These are phyloP conservation scores for Vidua chalybeata DNA, from an alignment of 2,113 vertebrate genomes.

Conservation along the genomic window DNA sequence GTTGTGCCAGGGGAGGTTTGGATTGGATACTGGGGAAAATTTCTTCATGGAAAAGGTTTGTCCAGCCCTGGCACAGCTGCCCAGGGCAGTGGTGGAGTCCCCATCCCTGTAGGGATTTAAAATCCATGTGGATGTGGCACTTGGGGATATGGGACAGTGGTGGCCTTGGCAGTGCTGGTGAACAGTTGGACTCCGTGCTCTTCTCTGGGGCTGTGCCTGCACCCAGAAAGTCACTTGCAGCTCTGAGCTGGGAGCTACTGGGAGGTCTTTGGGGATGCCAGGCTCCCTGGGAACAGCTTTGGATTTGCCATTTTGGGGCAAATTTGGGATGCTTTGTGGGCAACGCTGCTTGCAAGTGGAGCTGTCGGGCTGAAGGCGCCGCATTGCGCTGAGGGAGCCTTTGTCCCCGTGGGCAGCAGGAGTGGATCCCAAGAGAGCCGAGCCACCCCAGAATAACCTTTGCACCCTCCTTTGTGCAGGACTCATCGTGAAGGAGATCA, in stretches of 20 bases:
- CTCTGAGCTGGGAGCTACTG: not conserved
- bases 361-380: not conserved
- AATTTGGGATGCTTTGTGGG: not conserved
- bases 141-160: rapidly evolving
- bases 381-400: rapidly evolving
- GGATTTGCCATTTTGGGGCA: not conserved
- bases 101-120: not conserved
- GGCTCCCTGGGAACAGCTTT: not conserved
- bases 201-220: not conserved
- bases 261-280: not conserved
- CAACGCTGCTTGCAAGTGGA: rapidly evolving
- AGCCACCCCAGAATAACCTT: not conserved
- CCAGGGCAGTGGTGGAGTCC: not conserved
- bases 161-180: not conserved
- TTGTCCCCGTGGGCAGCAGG: not conserved
- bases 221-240: not conserved
- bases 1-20: not conserved
- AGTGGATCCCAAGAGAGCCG: not conserved
- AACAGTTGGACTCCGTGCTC: not conserved
- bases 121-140: not conserved
- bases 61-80: not conserved
- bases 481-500: slow-evolving; percentile 92
- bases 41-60: not conserved
- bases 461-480: slow-evolving; percentile 66
- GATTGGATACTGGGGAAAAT: not conserved